These are phyloP conservation scores for Sebastiscus tertius DNA, from an alignment of 2,797 vertebrate genomes.

Conservation along the genomic window DNA sequence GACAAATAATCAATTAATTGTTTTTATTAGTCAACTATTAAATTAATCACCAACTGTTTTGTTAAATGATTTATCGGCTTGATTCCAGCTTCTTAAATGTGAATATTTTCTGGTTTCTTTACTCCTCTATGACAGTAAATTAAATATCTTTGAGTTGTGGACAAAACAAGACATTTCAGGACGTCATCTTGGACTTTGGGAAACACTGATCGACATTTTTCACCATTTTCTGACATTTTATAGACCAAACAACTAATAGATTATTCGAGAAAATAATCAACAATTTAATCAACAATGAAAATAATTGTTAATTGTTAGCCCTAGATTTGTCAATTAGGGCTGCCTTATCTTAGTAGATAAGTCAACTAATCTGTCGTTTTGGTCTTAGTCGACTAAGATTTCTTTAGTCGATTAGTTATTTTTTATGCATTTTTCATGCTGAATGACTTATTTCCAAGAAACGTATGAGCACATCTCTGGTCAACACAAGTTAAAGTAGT, in stretches of 20 bases:
- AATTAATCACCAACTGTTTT: too few relatives aligned
- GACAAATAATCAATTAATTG: background rate
- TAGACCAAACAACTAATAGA: rapidly evolving
- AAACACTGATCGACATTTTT: too few relatives aligned
- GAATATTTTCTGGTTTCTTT: background rate
- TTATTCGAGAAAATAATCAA: background rate
- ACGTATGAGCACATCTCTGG: too few relatives aligned
- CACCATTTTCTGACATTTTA: background rate
- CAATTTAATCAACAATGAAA: background rate
- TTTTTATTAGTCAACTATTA: too few relatives aligned
- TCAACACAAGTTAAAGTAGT: too few relatives aligned
- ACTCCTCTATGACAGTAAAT: background rate
- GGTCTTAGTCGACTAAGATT: too few relatives aligned
- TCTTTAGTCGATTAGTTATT: too few relatives aligned
- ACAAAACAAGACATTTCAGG: background rate
- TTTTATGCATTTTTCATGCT: too few relatives aligned
- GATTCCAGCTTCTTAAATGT: background rate
- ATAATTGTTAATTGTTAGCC: background rate
- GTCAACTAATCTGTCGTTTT: too few relatives aligned
- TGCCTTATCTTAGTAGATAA: background rate
- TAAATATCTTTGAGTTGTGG: background rate
- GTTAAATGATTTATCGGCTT: background rate
- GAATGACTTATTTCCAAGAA: too few relatives aligned
- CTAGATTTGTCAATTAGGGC: background rate
- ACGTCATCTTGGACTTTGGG: background rate